Base-by-base conservation (phyloP, 2,797 vertebrate genomes). In the Melanotaenia maccullochi region DNA sequence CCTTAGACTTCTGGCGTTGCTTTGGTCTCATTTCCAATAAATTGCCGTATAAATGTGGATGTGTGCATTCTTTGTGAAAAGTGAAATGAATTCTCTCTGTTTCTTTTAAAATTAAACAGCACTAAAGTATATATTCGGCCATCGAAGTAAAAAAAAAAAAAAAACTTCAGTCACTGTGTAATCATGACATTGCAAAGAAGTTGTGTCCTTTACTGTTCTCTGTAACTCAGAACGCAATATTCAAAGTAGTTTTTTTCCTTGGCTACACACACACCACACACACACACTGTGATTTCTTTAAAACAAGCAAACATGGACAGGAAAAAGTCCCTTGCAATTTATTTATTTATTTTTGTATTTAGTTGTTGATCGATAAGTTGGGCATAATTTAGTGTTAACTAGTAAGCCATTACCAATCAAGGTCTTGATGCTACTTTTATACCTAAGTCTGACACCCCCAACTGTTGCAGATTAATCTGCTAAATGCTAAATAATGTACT, bases 11-110 rank as follows among this genome's bases (percentile, higher is more conserved):
- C 38, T 36, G 47, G 32, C 32, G 18, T 14, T 49, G 7, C 44
- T 67, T 63, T 72, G n/a, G 28, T 66, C 44, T 51, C 47, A 71
- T 71, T 80, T 78, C 42, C 60, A 33, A 22, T 18, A 33, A 55
- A 76, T 30, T 52, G 57, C 28, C 68, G 3, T 30, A n/a, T 32
- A 30, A 67, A 65, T 61, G 32, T 51, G 55, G 40, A 55, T 64
- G 52, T 61, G 58, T 65, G 14, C 2, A 47, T 30, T 36, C 35
- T 74, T 74, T 52, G 7, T 32, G 3, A 44, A 56, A 18, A 6
- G 16, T 22, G 12, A 44, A 25, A 57, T 38, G 12, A 33, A 35
- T 64, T 75, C 60, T 62, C 67, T 49, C 52, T 25, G 35, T 51
- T 30, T 60, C 11, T 49, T 28, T 57, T 40, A 16, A 60, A 62